Conservation (phyloP, 2,113 vertebrate species). For the Saccopteryx leptura region DNA sequence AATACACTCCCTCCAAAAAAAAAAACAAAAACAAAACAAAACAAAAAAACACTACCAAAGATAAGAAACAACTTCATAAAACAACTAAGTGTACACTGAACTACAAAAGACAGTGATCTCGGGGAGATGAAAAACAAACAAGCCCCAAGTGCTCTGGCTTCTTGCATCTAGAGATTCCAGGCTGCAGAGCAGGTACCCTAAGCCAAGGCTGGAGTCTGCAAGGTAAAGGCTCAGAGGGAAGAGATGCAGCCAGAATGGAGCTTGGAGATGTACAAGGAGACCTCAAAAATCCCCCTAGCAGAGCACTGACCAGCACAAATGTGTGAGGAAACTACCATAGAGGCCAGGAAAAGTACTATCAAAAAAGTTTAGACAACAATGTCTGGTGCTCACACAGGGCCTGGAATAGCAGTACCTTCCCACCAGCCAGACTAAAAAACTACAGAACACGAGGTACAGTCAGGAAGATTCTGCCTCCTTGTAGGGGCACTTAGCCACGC, state of each 20-base stretch:
- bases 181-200: rapidly evolving
- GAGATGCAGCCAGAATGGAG: too few relatives aligned
- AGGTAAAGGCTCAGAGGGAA: not conserved
- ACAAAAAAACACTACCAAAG: not conserved
- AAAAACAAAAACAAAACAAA: not conserved
- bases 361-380: not conserved
- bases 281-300: not conserved
- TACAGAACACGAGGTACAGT: too few relatives aligned
- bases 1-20: too few relatives aligned
- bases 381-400: not conserved
- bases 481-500: rapidly evolving
- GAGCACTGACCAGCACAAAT: not conserved
- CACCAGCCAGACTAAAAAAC: not conserved
- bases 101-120: not conserved
- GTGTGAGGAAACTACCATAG: not conserved
- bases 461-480: not conserved
- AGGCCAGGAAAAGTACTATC: not conserved
- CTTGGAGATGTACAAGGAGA: not conserved
- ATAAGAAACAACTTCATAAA: rapidly evolving
- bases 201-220: not conserved
- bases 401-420: not conserved
- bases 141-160: rapidly evolving
- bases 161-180: rapidly evolving
- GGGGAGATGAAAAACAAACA: not conserved
- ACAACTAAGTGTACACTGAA: rapidly evolving